phyloP scores from a whole-genome alignment of 2,797 vertebrate genomes.

The Siniperca scherzeri region DNA sequence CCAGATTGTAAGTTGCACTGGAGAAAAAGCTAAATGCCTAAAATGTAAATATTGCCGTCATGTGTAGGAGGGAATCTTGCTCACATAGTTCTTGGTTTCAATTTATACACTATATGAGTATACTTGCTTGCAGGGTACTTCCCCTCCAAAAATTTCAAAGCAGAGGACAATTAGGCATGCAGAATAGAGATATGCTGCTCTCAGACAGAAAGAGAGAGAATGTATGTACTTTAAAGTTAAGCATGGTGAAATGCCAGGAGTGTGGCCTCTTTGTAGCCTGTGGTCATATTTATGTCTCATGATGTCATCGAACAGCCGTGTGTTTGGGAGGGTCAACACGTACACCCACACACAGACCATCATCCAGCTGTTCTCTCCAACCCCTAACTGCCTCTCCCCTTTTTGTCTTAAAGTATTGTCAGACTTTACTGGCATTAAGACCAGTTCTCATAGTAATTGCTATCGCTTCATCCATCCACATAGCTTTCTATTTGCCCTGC shows the following conservation, averaged over 20 bases:
- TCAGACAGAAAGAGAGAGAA: slow-evolving; percentile 27
- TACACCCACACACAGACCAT: slow-evolving; percentile 69
- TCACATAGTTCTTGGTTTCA: slow-evolving; percentile 68
- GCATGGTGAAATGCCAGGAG: slow-evolving; percentile 65
- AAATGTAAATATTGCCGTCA: slow-evolving; percentile 69
- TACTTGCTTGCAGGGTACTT: slow-evolving; percentile 51
- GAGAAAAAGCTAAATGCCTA: slow-evolving; percentile 23
- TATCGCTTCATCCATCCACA: slow-evolving; percentile 34
- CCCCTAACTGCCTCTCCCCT: slow-evolving; percentile 34
- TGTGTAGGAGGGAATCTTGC: slow-evolving; percentile 74
- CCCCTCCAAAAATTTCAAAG: slow-evolving; percentile 72
- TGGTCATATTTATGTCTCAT: slow-evolving; percentile 81
- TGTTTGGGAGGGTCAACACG: slow-evolving; percentile 76
- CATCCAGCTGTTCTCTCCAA: slow-evolving; percentile 72
- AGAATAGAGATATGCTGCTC: slow-evolving; percentile 61
- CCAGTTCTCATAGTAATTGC: slow-evolving; percentile 36
- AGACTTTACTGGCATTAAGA: slow-evolving; percentile 47
- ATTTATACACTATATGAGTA: slow-evolving; percentile 68
- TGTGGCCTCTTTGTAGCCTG: slow-evolving; percentile 75
- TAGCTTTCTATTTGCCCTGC: slow-evolving; percentile 56
- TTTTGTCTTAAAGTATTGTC: slow-evolving; percentile 44
- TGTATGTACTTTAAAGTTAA: slow-evolving; percentile 46
- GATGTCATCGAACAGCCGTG: slow-evolving; percentile 81
- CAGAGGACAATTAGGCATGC: slow-evolving; percentile 68
- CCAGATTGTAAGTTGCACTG: slow-evolving; percentile 12